Evolutionary conservation across 2,797 vertebrate species (phyloP), one percentile per base, ranked within the genome.

Genomic region (Anisognathus igniventris): DNA sequence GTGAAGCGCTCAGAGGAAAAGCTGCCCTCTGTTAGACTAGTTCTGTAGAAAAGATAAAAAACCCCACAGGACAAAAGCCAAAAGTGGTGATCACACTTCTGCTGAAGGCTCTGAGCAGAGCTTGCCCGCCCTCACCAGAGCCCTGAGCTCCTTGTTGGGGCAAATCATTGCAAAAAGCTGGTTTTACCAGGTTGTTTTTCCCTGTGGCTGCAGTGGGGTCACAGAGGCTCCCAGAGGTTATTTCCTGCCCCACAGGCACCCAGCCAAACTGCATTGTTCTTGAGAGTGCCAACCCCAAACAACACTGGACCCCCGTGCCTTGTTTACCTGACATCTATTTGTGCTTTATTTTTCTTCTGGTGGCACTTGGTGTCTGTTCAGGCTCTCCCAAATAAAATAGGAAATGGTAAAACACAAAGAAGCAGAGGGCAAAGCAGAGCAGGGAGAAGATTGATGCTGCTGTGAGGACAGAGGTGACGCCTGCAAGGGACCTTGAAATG

Each of bases 241-340:
- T 96, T 95, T 93, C 93, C 89, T 94, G 92, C 82, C 50, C 1
- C 70, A 7, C 40, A 47, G 66, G 40, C 77, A 25, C 25, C 45
- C 6, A 0, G 53, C 66, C 92, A 77, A 91, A 87, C 90, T 68
- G 15, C 91, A 88, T 86, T 90, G 91, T 86, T 88, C 75, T 4
- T n/a, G 68, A 64, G 91, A 95, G 73, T 42, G 61, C 91, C 76
- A 78, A 2, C 73, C 86, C 94, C 91, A 83, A 70, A 87, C 86
- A 82, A 5, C 23, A 0, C 7, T n/a, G 22, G 74, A 56, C 57
- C 92, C 88, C 86, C 14, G 14, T 42, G 44, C 21, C 2, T 35
- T 94, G 90, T 96, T 94, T 88, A 51, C 39, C 78, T 77, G n/a
- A 88, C 68, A 33, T 22, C 31, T 7, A 17, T 24, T 72, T 70